Evolutionary conservation across 2,113 vertebrate genomes (phyloP).

Genomic region (Numida meleagris): DNA sequence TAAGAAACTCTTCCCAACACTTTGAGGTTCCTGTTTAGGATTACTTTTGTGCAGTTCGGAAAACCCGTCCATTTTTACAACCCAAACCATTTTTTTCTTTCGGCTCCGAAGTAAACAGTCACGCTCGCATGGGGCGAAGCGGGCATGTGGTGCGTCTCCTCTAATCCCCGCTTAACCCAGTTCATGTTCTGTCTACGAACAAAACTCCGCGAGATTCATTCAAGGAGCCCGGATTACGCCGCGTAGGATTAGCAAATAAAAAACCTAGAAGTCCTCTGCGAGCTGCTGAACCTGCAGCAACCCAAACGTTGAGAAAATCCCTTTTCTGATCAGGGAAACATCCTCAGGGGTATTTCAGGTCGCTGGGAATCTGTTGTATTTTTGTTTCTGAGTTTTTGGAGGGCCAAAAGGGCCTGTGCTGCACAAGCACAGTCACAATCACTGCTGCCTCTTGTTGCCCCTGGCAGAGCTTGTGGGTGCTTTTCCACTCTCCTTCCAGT

Average conservation of each 20-base stretch:
- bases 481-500: background rate
- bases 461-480: conserved; percentile 28
- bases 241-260: conserved; percentile 16
- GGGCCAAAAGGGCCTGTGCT: background rate
- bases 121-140: background rate
- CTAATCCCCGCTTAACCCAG: conserved; percentile 49
- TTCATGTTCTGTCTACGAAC: conserved; percentile 61
- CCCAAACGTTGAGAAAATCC: conserved; percentile 1
- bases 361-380: background rate
- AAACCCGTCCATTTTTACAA: background rate
- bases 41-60: background rate
- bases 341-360: background rate
- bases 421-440: background rate
- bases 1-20: background rate
- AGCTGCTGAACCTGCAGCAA: background rate
- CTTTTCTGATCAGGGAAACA: background rate
- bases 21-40: background rate
- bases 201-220: conserved; percentile 42
- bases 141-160: conserved; percentile 29
- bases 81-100: background rate
- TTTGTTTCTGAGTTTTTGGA: background rate
- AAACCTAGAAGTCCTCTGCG: background rate
- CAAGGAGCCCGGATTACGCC: conserved; percentile 37
- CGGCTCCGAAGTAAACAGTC: background rate
- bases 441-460: conserved; percentile 11